phyloP scores from a whole-genome alignment of 2,888 invertebrate genomes.

The Ophion ellenae region DNA sequence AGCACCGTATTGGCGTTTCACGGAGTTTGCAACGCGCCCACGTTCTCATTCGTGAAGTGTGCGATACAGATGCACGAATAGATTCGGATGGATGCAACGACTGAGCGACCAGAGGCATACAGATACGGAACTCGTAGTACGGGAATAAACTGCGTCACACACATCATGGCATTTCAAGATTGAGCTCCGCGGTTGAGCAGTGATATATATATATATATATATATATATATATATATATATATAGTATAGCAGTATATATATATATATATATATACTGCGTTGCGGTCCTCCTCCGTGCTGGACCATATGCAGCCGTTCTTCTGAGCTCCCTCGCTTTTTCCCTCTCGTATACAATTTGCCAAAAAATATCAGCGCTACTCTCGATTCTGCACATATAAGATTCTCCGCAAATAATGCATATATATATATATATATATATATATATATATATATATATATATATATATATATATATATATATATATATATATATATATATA shows the following conservation, averaged over 20 bases:
- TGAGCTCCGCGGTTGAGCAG: conserved; percentile 1
- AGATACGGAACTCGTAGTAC: conserved; percentile 1
- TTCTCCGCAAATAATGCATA: too few species aligned
- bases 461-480: too few species aligned
- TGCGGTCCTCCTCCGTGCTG: neutral
- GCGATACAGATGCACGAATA: conserved; percentile 73
- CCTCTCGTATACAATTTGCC: neutral
- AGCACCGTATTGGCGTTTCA: conserved; percentile 6
- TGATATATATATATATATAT: neutral
- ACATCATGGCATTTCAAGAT: conserved; percentile 33
- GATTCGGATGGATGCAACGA: conserved; percentile 68
- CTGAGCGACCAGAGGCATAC: conserved; percentile 13
- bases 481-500: too few species aligned
- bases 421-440: too few species aligned
- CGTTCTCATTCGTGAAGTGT: conserved; percentile 32
- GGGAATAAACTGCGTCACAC: conserved; percentile 35
- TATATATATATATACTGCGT: neutral
- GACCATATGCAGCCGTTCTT: neutral
- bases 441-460: too few species aligned
- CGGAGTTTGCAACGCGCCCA: conserved; percentile 46
- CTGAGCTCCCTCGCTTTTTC: neutral
- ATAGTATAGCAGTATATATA: neutral
- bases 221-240: neutral
- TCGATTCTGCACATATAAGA: too few species aligned
- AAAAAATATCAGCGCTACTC: neutral